phyloP scores from a whole-genome alignment of 2,113 vertebrate species.

The Myiopsitta monachus region DNA sequence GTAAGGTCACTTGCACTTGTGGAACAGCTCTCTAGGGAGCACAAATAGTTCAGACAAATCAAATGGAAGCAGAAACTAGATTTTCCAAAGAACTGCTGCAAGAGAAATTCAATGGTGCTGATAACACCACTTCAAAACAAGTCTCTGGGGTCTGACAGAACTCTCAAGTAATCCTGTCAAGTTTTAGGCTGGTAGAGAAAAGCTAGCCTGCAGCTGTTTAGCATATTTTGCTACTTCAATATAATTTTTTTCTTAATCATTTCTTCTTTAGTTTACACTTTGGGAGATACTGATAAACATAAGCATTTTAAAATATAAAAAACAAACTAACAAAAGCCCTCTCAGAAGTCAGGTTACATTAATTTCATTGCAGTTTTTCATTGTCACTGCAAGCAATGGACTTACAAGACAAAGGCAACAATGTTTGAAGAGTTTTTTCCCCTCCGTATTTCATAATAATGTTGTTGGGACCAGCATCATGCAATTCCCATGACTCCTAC shows the following conservation, averaged over 20 bases:
- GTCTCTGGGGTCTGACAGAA: not conserved
- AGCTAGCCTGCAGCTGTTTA: not conserved
- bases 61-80: not conserved
- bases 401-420: not conserved
- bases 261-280: not conserved
- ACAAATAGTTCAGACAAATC: not conserved
- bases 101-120: not conserved
- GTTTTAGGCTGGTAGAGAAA: not conserved
- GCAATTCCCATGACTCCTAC: not conserved
- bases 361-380: not conserved
- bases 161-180: not conserved
- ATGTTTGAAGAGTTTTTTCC: not conserved
- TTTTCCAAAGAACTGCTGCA: not conserved
- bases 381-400: not conserved
- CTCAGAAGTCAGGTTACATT: not conserved
- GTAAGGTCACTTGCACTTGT: not conserved
- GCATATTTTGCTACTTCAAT: not conserved
- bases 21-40: not conserved
- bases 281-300: not conserved
- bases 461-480: not conserved
- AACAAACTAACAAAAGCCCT: not conserved
- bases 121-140: not conserved
- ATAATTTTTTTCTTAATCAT: not conserved
- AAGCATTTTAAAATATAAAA: not conserved
- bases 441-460: not conserved